Conservation (phyloP, 2,113 vertebrate genomes). For the Ageneiosus marmoratus region DNA sequence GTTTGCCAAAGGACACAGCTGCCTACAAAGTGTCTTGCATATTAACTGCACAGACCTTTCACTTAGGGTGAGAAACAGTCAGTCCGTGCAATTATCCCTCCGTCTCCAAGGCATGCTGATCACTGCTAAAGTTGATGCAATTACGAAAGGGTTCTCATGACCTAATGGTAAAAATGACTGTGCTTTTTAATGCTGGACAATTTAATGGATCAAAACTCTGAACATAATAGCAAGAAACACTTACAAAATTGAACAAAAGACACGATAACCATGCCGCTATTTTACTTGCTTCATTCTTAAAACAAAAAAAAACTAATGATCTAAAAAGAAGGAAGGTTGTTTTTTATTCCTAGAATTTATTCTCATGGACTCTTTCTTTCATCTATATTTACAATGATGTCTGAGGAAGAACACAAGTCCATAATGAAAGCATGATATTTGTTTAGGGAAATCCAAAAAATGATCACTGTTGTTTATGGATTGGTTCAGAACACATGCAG, state of each 20-base stretch:
- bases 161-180: conserved; percentile 16
- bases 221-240: neutral
- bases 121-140: conserved; percentile 44
- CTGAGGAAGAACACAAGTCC: no score
- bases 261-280: neutral
- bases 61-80: conserved; percentile 28
- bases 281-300: neutral
- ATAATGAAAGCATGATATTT: no score
- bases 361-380: neutral
- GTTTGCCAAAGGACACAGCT: conserved; percentile 52
- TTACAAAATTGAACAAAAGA: neutral
- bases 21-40: conserved; percentile 27
- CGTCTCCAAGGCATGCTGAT: conserved; percentile 45
- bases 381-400: neutral
- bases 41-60: conserved; percentile 40
- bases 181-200: conserved; percentile 2
- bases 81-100: conserved; percentile 43
- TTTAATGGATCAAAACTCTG: conserved; percentile 8
- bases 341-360: neutral
- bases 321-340: no score
- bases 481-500: no score
- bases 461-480: no score
- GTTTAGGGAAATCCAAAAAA: no score
- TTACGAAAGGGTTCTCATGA: conserved; percentile 22
- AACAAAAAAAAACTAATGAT: neutral